These are phyloP conservation scores for Australoheros facetus DNA, from an alignment of 2,797 vertebrate genomes.

Conservation along the genomic window DNA sequence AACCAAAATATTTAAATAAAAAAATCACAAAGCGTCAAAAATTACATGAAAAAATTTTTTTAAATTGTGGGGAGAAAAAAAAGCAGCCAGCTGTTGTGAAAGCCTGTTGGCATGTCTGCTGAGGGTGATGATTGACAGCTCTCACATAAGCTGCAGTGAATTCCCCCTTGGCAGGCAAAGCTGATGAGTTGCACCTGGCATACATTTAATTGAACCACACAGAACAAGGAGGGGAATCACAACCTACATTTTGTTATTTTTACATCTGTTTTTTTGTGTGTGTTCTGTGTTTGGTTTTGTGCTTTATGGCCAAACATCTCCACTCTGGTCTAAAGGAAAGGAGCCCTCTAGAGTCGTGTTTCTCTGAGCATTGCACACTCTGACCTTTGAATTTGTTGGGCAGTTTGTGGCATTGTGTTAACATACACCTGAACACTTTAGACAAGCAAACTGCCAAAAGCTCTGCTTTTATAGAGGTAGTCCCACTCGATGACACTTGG, in stretches of 20 bases:
- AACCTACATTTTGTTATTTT: neutral
- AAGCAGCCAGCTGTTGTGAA: neutral
- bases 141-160: neutral
- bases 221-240: neutral
- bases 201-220: neutral
- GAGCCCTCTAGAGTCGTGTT: neutral
- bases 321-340: neutral
- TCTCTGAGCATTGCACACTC: neutral
- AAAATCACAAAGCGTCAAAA: slow-evolving; percentile 1
- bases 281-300: neutral
- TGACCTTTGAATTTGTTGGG: neutral
- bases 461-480: neutral
- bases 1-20: neutral
- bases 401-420: neutral
- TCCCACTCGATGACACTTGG: neutral
- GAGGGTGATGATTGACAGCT: neutral
- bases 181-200: neutral
- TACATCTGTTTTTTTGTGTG: neutral
- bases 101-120: neutral
- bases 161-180: neutral
- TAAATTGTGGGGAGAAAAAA: neutral
- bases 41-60: neutral
- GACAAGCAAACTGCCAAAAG: neutral
- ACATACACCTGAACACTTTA: neutral
- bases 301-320: neutral